Percentiles rank a stretch among this genome's conserved stretches.
Conservation (phyloP, 2,888 invertebrate genomes). For the Ichneumon xanthorius region DNA sequence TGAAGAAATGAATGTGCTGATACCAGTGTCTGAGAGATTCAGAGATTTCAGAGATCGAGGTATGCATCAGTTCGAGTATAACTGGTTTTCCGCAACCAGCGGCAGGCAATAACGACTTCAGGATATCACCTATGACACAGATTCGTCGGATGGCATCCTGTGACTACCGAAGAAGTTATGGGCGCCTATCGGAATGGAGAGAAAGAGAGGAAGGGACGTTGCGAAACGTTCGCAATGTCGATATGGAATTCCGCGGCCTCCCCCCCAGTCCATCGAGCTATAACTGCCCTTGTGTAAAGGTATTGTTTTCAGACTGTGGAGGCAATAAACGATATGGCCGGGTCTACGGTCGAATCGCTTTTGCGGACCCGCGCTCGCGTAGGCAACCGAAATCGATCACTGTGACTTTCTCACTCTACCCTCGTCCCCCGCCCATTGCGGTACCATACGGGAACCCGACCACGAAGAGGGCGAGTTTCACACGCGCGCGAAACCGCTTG, state of each 20-base stretch:
- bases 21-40: not conserved
- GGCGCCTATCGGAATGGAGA: not conserved
- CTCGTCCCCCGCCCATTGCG: constrained; percentile 12
- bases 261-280: constrained; percentile 22
- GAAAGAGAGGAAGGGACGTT: not conserved
- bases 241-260: constrained; percentile 37
- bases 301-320: constrained; percentile 76
- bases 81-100: not conserved
- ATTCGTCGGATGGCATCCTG: not conserved
- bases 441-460: constrained; percentile 39
- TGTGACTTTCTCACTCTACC: constrained; percentile 34
- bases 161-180: constrained; percentile 33
- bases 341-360: constrained; percentile 71
- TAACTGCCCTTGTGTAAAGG: constrained; percentile 52
- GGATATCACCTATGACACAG: not conserved
- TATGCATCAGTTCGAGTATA: not conserved
- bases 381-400: constrained; percentile 63
- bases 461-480: constrained; percentile 38
- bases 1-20: not conserved
- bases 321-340: constrained; percentile 77
- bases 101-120: not conserved
- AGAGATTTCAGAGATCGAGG: not conserved
- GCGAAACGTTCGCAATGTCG: constrained; percentile 47
- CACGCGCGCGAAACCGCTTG: constrained; percentile 55
- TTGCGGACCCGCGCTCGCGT: constrained; percentile 66